Percentiles rank a stretch among this genome's conserved stretches.
These are phyloP conservation scores for Axea sp. DNA, from an alignment of 2,888 invertebrate species.

Conservation along the genomic window DNA sequence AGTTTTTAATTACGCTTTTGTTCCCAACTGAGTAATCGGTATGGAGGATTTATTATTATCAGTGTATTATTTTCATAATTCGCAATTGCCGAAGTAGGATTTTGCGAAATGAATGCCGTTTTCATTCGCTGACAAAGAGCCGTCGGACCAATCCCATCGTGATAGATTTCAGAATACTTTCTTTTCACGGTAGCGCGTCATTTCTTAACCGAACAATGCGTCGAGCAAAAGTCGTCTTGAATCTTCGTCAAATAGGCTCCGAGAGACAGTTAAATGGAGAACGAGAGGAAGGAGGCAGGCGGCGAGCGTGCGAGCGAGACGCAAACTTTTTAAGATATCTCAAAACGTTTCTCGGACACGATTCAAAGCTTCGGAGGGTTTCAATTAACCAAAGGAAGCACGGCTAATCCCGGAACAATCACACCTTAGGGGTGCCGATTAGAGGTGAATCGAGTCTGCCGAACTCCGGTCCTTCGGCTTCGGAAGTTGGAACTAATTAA, in stretches of 20 bases:
- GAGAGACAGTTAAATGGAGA: slow-evolving; percentile 16
- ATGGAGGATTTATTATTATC: slow-evolving; percentile 48
- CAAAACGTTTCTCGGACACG: slow-evolving; percentile 50
- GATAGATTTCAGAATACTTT: slow-evolving; percentile 51
- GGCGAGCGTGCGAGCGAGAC: slow-evolving; percentile 11
- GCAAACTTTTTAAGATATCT: slow-evolving; percentile 60
- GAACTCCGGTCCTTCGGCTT: slow-evolving; percentile 62
- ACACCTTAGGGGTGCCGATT: slow-evolving; percentile 72
- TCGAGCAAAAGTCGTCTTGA: slow-evolving; percentile 55
- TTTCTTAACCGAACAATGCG: slow-evolving; percentile 58
- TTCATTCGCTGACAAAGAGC: slow-evolving; percentile 52
- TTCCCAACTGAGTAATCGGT: slow-evolving; percentile 13
- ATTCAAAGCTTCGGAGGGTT: slow-evolving; percentile 62
- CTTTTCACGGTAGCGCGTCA: slow-evolving; percentile 53
- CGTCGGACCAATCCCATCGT: slow-evolving; percentile 41
- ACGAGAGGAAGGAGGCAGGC: slow-evolving; percentile 1
- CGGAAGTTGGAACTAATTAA: slow-evolving; percentile 78
- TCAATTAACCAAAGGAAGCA: slow-evolving; percentile 73
- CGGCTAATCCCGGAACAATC: slow-evolving; percentile 77
- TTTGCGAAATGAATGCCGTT: slow-evolving; percentile 45
- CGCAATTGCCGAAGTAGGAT: slow-evolving; percentile 35
- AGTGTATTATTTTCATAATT: slow-evolving; percentile 42
- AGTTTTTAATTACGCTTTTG: slow-evolving; percentile 33
- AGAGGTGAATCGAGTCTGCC: slow-evolving; percentile 65
- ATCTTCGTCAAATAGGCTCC: slow-evolving; percentile 52